Percentiles rank a stretch among this genome's conserved stretches.
phyloP scores from a whole-genome alignment of 2,888 invertebrate genomes.

The Drosophila fungiperda region DNA sequence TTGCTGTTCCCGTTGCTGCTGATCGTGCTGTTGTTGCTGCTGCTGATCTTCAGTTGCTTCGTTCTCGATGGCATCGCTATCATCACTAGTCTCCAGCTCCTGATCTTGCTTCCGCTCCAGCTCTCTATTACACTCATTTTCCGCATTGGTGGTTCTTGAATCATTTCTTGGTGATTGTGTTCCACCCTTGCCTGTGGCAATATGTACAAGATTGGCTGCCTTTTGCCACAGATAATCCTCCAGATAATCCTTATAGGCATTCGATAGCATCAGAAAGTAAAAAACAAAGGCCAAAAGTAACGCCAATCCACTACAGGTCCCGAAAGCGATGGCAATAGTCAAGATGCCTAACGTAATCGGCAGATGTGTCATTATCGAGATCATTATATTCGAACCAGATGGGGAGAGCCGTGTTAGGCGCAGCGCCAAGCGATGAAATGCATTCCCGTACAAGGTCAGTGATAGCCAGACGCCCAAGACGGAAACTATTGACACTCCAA shows the following conservation, averaged over 20 bases:
- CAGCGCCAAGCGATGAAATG: constrained; percentile 63
- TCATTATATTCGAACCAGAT: constrained; percentile 85
- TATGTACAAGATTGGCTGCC: constrained; percentile 75
- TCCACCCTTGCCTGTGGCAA: constrained; percentile 5
- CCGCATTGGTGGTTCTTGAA: background rate
- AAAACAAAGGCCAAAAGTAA: constrained; percentile 88
- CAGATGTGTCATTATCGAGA: constrained; percentile 89
- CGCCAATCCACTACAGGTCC: constrained; percentile 91
- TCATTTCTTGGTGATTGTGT: background rate
- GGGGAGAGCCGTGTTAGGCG: constrained; percentile 71
- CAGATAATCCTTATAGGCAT: constrained; percentile 89
- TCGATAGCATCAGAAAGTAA: constrained; percentile 89
- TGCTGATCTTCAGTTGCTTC: constrained; percentile 7
- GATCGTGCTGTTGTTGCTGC: constrained; percentile 1
- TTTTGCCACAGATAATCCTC: constrained; percentile 86
- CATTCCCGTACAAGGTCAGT: constrained; percentile 68
- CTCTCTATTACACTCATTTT: background rate
- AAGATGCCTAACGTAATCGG: constrained; percentile 89
- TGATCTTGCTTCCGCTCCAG: background rate
- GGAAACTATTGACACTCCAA: constrained; percentile 68
- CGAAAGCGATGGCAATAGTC: constrained; percentile 88
- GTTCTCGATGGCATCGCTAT: background rate
- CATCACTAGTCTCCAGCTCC: constrained; percentile 3
- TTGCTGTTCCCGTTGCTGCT: background rate
- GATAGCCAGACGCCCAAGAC: constrained; percentile 65